Evolutionary conservation across 2,888 invertebrate genomes (phyloP).

Genomic region (Tipula helvola): DNA sequence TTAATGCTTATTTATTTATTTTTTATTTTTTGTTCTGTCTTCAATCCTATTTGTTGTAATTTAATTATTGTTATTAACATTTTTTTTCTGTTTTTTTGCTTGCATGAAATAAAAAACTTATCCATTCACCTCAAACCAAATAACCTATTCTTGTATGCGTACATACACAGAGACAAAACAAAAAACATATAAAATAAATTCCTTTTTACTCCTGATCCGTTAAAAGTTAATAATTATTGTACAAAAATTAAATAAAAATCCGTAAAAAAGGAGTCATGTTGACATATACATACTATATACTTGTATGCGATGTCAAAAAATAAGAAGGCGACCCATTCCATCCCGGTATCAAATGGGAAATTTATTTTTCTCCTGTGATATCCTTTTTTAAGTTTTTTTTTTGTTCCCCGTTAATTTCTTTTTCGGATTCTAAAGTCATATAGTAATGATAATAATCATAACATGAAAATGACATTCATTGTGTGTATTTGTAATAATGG

Average conservation of each 20-base stretch:
- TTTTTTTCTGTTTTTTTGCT: background rate
- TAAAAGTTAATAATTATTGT: conserved; percentile 4
- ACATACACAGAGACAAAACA: background rate
- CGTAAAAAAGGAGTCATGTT: background rate
- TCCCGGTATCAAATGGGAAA: background rate
- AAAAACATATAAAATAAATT: background rate
- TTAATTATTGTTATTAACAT: background rate
- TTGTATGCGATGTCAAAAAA: too few species aligned
- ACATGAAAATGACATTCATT: background rate
- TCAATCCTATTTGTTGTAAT: conserved; percentile 4
- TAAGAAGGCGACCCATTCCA: background rate
- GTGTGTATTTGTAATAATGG: too few species aligned
- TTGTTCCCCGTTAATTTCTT: background rate
- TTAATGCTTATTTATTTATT: background rate
- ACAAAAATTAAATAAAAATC: background rate
- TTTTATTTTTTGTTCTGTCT: background rate
- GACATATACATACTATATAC: background rate
- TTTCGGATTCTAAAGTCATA: background rate
- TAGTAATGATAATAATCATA: background rate
- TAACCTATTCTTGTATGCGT: background rate
- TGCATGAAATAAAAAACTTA: background rate
- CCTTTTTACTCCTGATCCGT: conserved; percentile 4
- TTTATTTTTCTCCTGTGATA: background rate
- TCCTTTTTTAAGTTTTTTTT: background rate
- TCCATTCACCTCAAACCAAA: background rate